Evolutionary conservation across 2,888 invertebrate species (phyloP), one percentile per base, ranked within the genome.

Genomic region (Caenorhabditis becei): DNA sequence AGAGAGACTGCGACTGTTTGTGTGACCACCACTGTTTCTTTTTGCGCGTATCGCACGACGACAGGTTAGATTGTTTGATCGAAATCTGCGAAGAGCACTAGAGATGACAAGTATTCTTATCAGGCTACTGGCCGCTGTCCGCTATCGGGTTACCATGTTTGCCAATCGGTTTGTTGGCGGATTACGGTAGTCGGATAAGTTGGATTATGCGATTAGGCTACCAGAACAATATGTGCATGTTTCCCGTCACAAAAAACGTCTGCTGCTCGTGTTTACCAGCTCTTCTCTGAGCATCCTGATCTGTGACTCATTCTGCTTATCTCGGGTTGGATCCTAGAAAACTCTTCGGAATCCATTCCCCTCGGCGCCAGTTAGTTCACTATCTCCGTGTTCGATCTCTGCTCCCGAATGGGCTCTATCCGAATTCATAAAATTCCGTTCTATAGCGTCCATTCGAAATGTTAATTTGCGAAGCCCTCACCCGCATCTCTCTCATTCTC

Each of bases 61-160:
- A 51, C 18, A 63, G 28, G 49, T 35, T 20, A 47, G 26, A 23
- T 24, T 47, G 24, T 62, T 62, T 47, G 37, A 23, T 32, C 32
- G 49, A 62, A 71, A 59, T 44, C 54, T 72, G 72, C 63, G 72
- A 63, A 72, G 72, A 72, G 72, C 56, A 63, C 72, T 72, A 47
- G 63, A 72, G 72, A 56, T 72, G 72, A 72, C 72, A 72, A 54
- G 44, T 44, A 35, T 18, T 71, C 54, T 71, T 71, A 71, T 71
- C 71, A 71, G 70, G 37, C 47, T 44, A 37, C 54, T 65, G 28
- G 18, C 47, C 47, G 32, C 44, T 51, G 28, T 16, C 16, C 28
- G 63, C n/a, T n/a, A 41, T 72, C 72, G 63, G 72, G 72, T 72
- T 72, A 72, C 71, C 51, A 37, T 72, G 44, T 72, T 72, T 72